phyloP scores from a whole-genome alignment of 2,888 invertebrate species.

The Lepidonotus clava region DNA sequence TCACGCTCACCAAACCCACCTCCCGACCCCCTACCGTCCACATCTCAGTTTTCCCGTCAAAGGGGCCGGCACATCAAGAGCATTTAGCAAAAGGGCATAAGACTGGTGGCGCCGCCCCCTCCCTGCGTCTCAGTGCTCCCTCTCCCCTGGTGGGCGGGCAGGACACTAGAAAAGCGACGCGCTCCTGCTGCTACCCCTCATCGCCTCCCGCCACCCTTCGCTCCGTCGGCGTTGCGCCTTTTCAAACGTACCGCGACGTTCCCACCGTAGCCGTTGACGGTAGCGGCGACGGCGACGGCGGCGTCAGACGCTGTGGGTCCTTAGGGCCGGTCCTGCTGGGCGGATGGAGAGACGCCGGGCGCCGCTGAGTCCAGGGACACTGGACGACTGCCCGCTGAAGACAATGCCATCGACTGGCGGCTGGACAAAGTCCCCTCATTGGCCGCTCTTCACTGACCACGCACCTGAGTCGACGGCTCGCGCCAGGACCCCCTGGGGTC shows the following conservation, averaged over 20 bases:
- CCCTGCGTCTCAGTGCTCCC: background rate
- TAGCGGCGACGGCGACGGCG: no score
- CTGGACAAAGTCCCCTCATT: background rate
- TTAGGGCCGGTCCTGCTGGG: no score
- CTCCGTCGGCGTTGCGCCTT: background rate
- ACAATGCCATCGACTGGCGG: conserved; percentile 1
- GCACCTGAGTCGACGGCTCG: background rate
- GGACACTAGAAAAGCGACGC: background rate
- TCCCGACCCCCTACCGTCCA: background rate
- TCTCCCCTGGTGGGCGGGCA: background rate
- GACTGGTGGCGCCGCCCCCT: background rate
- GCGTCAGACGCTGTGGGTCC: no score
- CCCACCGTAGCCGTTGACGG: background rate
- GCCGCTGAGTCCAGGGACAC: background rate
- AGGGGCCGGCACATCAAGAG: background rate
- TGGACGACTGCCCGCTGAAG: background rate
- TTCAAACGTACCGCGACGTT: background rate
- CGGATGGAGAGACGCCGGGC: no score
- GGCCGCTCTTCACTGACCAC: background rate
- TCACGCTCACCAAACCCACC: background rate
- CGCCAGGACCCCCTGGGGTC: no score
- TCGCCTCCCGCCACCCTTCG: background rate
- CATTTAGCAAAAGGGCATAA: background rate
- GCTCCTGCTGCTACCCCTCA: background rate
- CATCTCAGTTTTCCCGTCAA: background rate